Conservation (phyloP, 2,113 vertebrate genomes). For the Falcunculus frontatus region DNA sequence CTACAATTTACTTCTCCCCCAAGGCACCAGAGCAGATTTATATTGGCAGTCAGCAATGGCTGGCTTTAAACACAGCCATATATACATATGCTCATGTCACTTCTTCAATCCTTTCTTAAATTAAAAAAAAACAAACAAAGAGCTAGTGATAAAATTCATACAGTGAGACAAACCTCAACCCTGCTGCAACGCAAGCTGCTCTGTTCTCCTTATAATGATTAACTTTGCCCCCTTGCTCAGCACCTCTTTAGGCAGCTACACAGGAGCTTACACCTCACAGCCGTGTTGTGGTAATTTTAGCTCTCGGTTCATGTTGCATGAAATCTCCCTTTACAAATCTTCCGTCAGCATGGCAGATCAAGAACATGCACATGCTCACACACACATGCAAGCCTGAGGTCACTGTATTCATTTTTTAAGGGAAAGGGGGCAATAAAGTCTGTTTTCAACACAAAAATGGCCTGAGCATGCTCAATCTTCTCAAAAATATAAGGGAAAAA, state of each 20-base stretch:
- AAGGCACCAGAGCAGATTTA: constrained; percentile 22
- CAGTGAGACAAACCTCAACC: background rate
- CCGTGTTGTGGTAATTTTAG: background rate
- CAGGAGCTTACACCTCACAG: background rate
- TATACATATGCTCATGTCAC: background rate
- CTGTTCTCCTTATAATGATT: background rate
- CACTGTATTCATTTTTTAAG: background rate
- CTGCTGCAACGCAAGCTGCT: background rate
- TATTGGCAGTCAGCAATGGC: background rate
- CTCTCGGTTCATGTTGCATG: background rate
- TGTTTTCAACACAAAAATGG: background rate
- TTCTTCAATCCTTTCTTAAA: background rate
- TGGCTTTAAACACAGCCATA: constrained; percentile 1
- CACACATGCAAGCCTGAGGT: background rate
- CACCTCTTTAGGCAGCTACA: background rate
- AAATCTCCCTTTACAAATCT: background rate
- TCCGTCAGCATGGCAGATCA: background rate
- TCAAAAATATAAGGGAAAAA: background rate
- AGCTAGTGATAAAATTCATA: background rate
- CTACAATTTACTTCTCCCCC: background rate
- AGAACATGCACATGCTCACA: background rate
- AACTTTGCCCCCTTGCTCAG: constrained; percentile 7
- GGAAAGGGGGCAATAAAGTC: background rate
- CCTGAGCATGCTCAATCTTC: rapidly evolving
- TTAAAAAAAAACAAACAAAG: background rate